Evolutionary conservation across 2,888 invertebrate genomes (phyloP).

Genomic region (Sarcophaga variegata): DNA sequence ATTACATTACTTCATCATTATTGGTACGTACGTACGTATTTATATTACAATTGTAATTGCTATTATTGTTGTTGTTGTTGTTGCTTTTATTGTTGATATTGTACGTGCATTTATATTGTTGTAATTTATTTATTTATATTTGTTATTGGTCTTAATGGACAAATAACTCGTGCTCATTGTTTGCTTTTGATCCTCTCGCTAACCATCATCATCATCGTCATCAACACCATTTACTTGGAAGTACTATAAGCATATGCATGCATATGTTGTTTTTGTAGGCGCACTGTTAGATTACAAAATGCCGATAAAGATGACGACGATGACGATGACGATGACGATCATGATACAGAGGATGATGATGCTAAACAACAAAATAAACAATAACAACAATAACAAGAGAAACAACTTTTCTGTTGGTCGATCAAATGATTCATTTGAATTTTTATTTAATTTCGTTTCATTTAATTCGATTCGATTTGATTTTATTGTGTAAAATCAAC

Average conservation of each 20-base stretch:
- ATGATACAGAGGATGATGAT: slow-evolving; percentile 1
- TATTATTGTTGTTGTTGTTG: not conserved
- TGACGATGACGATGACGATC: not conserved
- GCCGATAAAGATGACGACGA: not conserved
- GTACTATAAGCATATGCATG: not conserved
- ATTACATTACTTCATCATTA: not conserved
- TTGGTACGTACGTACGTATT: not conserved
- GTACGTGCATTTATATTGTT: not conserved
- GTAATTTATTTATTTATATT: slow-evolving; percentile 17
- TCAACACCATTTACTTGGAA: not conserved
- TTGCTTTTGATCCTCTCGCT: slow-evolving; percentile 23
- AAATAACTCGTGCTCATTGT: slow-evolving; percentile 55
- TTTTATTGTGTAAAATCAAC: slow-evolving; percentile 40
- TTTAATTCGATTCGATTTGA: not conserved
- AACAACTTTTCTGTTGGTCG: slow-evolving; percentile 7
- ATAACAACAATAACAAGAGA: slow-evolving; percentile 9
- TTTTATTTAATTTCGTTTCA: slow-evolving; percentile 34
- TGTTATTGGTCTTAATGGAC: slow-evolving; percentile 32
- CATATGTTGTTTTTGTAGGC: slow-evolving; percentile 18
- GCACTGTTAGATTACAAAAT: slow-evolving; percentile 22
- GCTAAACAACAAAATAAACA: not conserved
- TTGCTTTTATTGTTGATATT: slow-evolving; percentile 4
- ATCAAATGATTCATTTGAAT: slow-evolving; percentile 42
- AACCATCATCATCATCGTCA: not conserved
- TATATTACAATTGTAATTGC: slow-evolving; percentile 7